Evolutionary conservation across 1,140 invertebrate species (phyloP), one percentile per base, ranked within the genome.

Genomic region (Aphelenchoides avenae): DNA sequence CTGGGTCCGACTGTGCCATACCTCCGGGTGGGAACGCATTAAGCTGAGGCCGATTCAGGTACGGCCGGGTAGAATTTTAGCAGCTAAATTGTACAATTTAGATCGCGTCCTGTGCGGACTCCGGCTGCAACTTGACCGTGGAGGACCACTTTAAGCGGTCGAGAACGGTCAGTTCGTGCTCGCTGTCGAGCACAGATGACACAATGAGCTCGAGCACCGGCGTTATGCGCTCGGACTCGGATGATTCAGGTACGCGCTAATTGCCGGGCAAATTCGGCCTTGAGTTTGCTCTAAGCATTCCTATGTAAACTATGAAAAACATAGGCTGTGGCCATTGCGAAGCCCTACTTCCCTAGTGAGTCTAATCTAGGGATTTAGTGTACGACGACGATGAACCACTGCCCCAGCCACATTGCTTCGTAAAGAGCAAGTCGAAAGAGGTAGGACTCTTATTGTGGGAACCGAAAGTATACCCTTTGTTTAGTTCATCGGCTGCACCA

Each of bases 1-100:
- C 73, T 97, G 93, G 93, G 89, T 97, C 15, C 92, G 93, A 82
- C 95, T 91, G 30, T 85, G 89, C 64, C 89, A 91, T 53, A 76
- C 68, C 79, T 90, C 91, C 52, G 67, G 68, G 34, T 94, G 90
- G 90, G 89, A 93, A 79, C 87, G 88, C 79, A 87, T 89, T 78
- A 94, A 94, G 82, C 87, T 91, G 11, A 33, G 63, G 24, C 65
- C 68, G 27, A 68, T 76, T 37, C 58, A 67, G 48, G 59, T 65
- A 4, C 18, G 48, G 5, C 1, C 5, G 47, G 39, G 3, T 33
- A 24, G 41, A 29, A 34, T 60, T 18, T 24, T 73, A n/a, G n/a
- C n/a, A n/a, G n/a, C n/a, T n/a, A n/a, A n/a, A n/a, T n/a, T n/a
- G n/a, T n/a, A n/a, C n/a, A n/a, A n/a, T n/a, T n/a, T 18, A 52